phyloP scores from a whole-genome alignment of 2,113 vertebrate species.

The Prinia subflava region DNA sequence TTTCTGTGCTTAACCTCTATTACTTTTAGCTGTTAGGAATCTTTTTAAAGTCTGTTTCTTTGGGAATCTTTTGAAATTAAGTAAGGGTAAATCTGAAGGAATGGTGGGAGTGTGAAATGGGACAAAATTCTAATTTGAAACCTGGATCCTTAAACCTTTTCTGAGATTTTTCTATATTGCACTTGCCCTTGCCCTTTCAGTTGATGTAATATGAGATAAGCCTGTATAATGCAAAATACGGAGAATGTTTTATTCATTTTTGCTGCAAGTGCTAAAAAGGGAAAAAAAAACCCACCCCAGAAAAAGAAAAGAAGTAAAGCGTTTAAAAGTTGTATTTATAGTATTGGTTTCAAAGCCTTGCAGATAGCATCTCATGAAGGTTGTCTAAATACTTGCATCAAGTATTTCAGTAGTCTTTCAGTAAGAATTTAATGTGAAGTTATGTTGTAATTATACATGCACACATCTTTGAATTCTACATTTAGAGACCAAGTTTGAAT shows the following conservation, averaged over 20 bases:
- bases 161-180: background rate
- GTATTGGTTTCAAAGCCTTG: background rate
- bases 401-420: background rate
- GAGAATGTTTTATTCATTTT: background rate
- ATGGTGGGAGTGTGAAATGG: background rate
- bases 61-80: background rate
- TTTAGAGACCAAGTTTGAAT: background rate
- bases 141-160: background rate
- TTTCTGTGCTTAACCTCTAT: background rate
- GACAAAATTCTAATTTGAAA: background rate
- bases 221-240: background rate
- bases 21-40: background rate
- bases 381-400: background rate
- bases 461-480: background rate
- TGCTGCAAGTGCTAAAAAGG: background rate
- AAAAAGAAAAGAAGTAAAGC: background rate
- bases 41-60: background rate
- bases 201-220: background rate
- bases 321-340: background rate
- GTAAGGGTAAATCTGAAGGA: background rate
- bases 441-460: background rate
- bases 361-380: background rate
- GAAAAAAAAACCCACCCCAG: background rate
- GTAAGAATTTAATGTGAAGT: background rate
- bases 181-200: background rate